phyloP scores from a whole-genome alignment of 2,888 invertebrate species.

The Allolobophora icterica region DNA sequence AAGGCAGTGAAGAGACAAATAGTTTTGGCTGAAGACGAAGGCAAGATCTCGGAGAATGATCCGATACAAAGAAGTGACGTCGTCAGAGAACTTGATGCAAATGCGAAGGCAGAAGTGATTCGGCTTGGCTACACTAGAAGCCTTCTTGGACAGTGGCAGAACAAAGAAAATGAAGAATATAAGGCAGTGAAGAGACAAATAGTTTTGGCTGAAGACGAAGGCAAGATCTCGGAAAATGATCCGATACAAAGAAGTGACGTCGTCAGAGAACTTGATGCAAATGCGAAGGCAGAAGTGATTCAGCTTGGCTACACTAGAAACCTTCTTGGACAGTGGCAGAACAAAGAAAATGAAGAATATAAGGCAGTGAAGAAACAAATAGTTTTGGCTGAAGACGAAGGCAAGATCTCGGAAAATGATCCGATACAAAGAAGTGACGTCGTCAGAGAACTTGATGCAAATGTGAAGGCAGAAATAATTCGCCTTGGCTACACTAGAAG shows the following conservation, averaged over 20 bases:
- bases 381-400: no score
- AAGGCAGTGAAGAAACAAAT: constrained; percentile 27
- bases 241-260: constrained; percentile 29
- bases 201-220: constrained; percentile 27
- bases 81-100: not conserved
- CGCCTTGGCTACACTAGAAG: no score
- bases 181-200: not conserved
- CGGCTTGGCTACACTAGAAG: not conserved
- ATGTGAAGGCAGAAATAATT: no score
- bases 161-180: constrained; percentile 19
- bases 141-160: constrained; percentile 32
- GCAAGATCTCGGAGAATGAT: constrained; percentile 26
- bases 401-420: no score
- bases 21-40: constrained; percentile 30
- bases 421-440: no score
- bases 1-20: not conserved
- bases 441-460: no score
- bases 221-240: constrained; percentile 24
- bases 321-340: constrained; percentile 30
- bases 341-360: constrained; percentile 35
- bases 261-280: not conserved
- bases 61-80: constrained; percentile 30
- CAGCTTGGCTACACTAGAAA: not conserved
- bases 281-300: not conserved
- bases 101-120: not conserved